Percentiles rank a stretch among this genome's conserved stretches.
Conservation (phyloP, 2,113 vertebrate species). For the Galemys pyrenaicus region DNA sequence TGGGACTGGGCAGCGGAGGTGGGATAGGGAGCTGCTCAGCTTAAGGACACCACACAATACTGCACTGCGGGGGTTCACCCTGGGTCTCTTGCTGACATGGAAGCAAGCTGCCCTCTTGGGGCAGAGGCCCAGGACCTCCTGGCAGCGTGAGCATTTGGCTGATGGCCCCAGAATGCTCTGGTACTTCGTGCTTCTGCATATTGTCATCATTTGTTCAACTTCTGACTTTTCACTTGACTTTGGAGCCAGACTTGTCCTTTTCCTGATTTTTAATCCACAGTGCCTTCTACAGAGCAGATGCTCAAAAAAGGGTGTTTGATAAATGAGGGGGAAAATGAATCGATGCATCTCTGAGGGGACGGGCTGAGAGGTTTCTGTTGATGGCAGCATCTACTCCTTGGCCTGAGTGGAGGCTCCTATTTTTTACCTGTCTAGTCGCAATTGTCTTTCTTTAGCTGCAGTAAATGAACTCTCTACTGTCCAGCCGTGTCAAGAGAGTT, state of each 20-base stretch:
- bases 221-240: not conserved
- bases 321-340: not conserved
- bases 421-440: not conserved
- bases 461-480: not conserved
- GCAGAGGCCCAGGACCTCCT: not conserved
- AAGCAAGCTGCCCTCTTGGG: not conserved
- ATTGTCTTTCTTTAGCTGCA: not conserved
- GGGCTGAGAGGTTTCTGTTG: not conserved
- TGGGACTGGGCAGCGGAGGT: not conserved
- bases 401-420: not conserved
- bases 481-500: not conserved
- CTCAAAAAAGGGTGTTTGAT: not conserved
- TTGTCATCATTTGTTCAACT: not conserved
- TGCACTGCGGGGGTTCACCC: not conserved
- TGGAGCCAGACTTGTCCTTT: not conserved
- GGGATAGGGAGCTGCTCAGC: not conserved
- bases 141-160: not conserved
- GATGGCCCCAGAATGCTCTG: not conserved
- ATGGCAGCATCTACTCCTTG: not conserved
- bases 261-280: not conserved
- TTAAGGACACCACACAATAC: not conserved
- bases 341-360: not conserved
- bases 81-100: not conserved
- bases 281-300: not conserved
- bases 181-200: not conserved